Conservation (phyloP, 2,113 vertebrate species). For the Neopipo cinnamomea region DNA sequence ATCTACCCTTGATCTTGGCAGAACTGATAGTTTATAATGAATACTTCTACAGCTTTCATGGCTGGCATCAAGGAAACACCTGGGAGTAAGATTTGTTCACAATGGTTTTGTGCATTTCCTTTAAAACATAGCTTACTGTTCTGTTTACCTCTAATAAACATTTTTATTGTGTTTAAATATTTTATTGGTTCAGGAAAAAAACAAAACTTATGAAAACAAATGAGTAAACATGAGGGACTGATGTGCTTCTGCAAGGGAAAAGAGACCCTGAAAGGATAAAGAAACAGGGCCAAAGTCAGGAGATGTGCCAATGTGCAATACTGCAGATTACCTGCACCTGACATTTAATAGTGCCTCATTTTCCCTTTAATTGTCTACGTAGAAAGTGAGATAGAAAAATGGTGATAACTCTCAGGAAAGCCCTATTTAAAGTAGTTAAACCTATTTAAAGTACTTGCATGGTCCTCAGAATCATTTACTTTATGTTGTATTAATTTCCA, state of each 20-base stretch:
- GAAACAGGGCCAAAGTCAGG: neutral
- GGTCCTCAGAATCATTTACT: neutral
- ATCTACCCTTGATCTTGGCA: conserved; percentile 62
- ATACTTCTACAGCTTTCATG: conserved; percentile 46
- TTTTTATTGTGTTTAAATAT: conserved; percentile 51
- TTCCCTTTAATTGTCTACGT: neutral
- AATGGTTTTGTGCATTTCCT: neutral
- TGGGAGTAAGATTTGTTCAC: conserved; percentile 48
- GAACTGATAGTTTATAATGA: conserved; percentile 63
- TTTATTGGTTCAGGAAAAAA: conserved; percentile 20
- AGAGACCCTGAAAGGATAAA: neutral
- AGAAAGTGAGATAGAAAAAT: neutral
- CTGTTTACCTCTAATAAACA: conserved; percentile 41
- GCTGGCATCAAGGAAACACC: conserved; percentile 57
- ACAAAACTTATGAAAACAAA: conserved; percentile 1
- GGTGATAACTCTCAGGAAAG: neutral
- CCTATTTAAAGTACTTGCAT: neutral
- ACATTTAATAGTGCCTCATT: neutral
- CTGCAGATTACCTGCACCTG: neutral
- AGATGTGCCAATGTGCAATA: neutral
- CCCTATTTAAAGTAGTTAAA: no score
- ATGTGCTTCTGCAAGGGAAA: neutral
- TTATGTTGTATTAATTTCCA: neutral
- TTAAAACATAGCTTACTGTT: neutral
- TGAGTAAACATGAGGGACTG: neutral